Evolutionary conservation across 2,113 vertebrate species (phyloP).

Genomic region (Cinclus cinclus): DNA sequence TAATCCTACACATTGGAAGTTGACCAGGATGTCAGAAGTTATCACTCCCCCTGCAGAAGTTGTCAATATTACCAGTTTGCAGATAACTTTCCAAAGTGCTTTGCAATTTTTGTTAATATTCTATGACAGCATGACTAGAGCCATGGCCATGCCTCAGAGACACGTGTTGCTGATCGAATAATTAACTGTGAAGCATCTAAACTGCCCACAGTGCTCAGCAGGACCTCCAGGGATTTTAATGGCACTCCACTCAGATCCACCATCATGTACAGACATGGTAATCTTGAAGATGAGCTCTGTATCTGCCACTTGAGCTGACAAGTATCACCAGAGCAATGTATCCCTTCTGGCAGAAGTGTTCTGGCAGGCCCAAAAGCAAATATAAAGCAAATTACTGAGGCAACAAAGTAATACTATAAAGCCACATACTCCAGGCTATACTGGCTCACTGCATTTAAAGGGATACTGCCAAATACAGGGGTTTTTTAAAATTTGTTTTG

Average conservation of each 20-base stretch:
- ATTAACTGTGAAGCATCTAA: background rate
- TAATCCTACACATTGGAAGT: conserved; percentile 15
- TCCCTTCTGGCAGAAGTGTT: conserved; percentile 38
- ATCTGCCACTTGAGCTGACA: background rate
- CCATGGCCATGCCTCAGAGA: background rate
- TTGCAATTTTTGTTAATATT: background rate
- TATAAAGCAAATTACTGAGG: conserved; percentile 24
- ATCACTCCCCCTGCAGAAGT: background rate
- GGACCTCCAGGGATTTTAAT: background rate
- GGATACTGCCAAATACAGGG: conserved; percentile 51
- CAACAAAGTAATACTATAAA: conserved; percentile 20
- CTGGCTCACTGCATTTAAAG: conserved; percentile 47
- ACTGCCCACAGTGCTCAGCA: background rate
- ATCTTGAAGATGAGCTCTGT: background rate
- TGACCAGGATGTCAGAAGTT: background rate
- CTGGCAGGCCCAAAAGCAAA: conserved; percentile 64
- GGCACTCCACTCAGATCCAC: background rate
- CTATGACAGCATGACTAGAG: background rate
- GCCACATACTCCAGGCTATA: conserved; percentile 18
- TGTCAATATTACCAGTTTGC: background rate
- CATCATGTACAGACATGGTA: background rate
- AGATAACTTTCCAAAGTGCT: background rate
- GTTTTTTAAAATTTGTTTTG: background rate
- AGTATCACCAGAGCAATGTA: background rate
- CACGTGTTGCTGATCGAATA: background rate